Base-by-base conservation (phyloP, 2,113 vertebrate species). In the Chlamydotis undulata region DNA sequence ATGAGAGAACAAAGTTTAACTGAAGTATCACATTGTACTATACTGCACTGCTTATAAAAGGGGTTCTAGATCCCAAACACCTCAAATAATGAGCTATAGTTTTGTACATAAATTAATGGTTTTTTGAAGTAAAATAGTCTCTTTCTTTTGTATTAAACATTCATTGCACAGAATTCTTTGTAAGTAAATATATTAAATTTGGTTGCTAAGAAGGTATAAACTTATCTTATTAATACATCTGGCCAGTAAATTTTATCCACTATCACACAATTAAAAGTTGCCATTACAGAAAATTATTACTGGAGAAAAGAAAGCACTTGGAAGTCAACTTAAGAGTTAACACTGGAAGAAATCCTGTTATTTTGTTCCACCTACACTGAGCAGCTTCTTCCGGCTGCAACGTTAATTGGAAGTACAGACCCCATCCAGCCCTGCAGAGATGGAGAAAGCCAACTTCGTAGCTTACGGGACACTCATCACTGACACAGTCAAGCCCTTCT, bases 181-280 rank as follows among this genome's bases (percentile, higher is more conserved):
- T 96, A 94, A 95, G 89, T 96, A 97, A 97, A 96, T 97, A 97
- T 97, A 97, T 97, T 97, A 97, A 95, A 97, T 97, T 96, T 96
- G 87, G 88, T 95, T 94, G 82, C 94, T 96, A 97, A 96, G 97
- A 96, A 97, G 92, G 81, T 97, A 97, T 90, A 96, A 95, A 97
- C 68, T 79, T 92, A 80, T 90, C 74, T 69, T 88, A 85, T 83
- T 93, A 94, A 94, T 88, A 97, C 18, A 90, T 85, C 94, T 83
- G 87, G 87, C 80, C 91, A 93, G 89, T 87, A 94, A 92, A 91
- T 93, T 56, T 93, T 77, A 84, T 55, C 84, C 79, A 96, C 85
- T 74, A 77, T 63, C 37, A 92, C 67, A 87, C 63, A 71, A 77
- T 80, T 89, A 90, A 91, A 94, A 96, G 77, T 75, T 78, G 71